Percentiles rank a stretch among this genome's conserved stretches.
Evolutionary conservation across 2,888 invertebrate genomes (phyloP).

Genomic region (Scrobipalpa costella): DNA sequence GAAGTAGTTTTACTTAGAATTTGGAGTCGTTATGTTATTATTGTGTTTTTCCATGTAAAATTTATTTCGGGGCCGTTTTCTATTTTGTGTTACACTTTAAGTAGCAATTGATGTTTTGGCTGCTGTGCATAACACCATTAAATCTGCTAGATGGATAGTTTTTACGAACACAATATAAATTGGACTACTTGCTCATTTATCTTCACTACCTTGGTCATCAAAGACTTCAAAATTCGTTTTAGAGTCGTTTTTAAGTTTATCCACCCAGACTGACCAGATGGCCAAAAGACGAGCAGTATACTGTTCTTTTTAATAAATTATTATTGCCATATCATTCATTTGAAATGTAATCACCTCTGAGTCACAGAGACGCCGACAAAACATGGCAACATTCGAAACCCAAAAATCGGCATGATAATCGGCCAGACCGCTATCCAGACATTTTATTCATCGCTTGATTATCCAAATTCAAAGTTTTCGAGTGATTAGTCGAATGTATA

Average conservation of each 20-base stretch:
- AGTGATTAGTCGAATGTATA: constrained; percentile 59
- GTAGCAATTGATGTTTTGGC: too few relatives aligned
- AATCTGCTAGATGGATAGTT: too few relatives aligned
- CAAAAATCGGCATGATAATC: constrained; percentile 56
- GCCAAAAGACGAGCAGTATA: background rate
- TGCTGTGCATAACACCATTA: too few relatives aligned
- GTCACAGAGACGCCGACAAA: constrained; percentile 30
- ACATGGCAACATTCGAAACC: constrained; percentile 57
- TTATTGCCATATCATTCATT: constrained; percentile 9
- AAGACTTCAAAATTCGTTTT: too few relatives aligned
- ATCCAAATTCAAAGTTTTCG: constrained; percentile 65
- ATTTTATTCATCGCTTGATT: constrained; percentile 65
- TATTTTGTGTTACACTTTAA: background rate
- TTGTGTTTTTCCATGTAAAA: constrained; percentile 1
- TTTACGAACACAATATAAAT: too few relatives aligned
- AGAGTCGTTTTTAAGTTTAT: background rate
- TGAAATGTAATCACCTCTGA: background rate
- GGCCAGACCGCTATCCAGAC: constrained; percentile 51
- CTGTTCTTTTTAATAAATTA: background rate
- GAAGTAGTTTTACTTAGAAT: constrained; percentile 2
- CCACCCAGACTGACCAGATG: background rate
- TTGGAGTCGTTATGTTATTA: background rate
- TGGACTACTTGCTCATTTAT: too few relatives aligned
- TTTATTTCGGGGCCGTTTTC: background rate
- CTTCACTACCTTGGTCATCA: too few relatives aligned